Percentiles rank a stretch among this genome's conserved stretches.
These are phyloP conservation scores for Drosophila nr. perissopoda DNA, from an alignment of 2,888 invertebrate genomes.

Conservation along the genomic window DNA sequence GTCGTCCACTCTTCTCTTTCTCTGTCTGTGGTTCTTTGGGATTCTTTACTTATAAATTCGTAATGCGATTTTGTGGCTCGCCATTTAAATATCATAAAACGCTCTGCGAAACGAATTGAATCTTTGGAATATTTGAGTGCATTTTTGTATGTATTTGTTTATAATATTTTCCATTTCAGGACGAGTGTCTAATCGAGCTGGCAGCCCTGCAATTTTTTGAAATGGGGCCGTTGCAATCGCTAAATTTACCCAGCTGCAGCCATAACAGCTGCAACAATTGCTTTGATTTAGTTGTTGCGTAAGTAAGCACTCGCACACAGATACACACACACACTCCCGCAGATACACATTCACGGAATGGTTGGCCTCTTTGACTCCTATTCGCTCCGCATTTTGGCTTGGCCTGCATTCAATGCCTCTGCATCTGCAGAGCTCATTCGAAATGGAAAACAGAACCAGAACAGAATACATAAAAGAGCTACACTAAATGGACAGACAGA, in stretches of 20 bases:
- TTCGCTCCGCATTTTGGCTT: slow-evolving; percentile 48
- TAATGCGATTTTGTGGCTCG: slow-evolving; percentile 56
- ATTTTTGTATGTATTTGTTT: slow-evolving; percentile 10
- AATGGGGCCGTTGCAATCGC: slow-evolving; percentile 39
- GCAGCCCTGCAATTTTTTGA: slow-evolving; percentile 37
- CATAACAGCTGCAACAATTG: slow-evolving; percentile 50
- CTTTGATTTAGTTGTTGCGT: slow-evolving; percentile 58
- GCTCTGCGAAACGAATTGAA: slow-evolving; percentile 8
- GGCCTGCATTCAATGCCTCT: slow-evolving; percentile 59
- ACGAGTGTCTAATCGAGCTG: slow-evolving; percentile 10
- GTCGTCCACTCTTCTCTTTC: slow-evolving; percentile 1
- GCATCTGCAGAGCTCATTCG: slow-evolving; percentile 64
- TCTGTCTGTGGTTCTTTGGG: slow-evolving; percentile 21
- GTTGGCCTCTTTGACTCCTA: slow-evolving; percentile 66
- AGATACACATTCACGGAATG: slow-evolving; percentile 17
- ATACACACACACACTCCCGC: not conserved
- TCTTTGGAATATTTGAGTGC: slow-evolving; percentile 4
- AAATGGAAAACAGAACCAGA: slow-evolving; percentile 64
- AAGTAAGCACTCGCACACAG: slow-evolving; percentile 26
- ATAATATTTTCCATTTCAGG: slow-evolving; percentile 9
- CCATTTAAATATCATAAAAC: slow-evolving; percentile 50
- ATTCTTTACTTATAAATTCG: slow-evolving; percentile 66
- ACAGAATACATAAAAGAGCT: slow-evolving; percentile 41
- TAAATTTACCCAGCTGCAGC: slow-evolving; percentile 42
- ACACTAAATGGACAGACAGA: slow-evolving; percentile 52